Base-by-base conservation (phyloP, 2,888 invertebrate species). In the Temnothorax ravouxi region DNA sequence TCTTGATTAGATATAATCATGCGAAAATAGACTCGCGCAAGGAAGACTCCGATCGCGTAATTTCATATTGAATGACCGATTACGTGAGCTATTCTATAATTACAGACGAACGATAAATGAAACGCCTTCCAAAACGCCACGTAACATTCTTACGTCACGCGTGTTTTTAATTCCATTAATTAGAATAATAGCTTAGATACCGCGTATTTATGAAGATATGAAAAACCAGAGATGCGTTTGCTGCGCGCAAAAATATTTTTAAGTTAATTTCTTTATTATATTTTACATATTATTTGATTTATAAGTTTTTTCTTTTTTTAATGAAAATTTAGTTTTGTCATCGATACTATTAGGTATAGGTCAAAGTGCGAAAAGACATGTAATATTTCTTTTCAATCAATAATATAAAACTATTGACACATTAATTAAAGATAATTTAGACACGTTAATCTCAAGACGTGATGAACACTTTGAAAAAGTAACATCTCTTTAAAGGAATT, bases 101-200 rank as follows among this genome's bases (percentile, higher is more conserved):
- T 76, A 76, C 29, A 21, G 5, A 18, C 41, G n/a, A 61, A 15
- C 34, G 52, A 66, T 79, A 77, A 77, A 41, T 80, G 79, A 25
- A 29, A 29, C 29, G 21, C 64, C 18, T n/a, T 59, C 77, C 82
- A 77, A 81, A 76, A 83, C 66, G 69, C 83, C 54, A 79, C 86
- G 86, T 88, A 88, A 88, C 84, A 64, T 69, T 29, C 84, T 88
- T 88, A 88, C 84, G 84, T 89, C 88, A 88, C 84, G 84, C 38
- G 64, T 86, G 86, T 87, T 86, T 88, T 88, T 52, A 62, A 62
- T 61, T 62, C 6, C 25, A 21, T 72, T 54, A 41, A 29, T 81
- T 81, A 41, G 11, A 56, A 67, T 52, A 69, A 50, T 59, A 56
- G 25, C 18, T 54, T 41, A 21, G 41, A 41, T 44, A 44, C 13